Evolutionary conservation across 2,113 vertebrate species (phyloP).

Genomic region (Merops nubicus): DNA sequence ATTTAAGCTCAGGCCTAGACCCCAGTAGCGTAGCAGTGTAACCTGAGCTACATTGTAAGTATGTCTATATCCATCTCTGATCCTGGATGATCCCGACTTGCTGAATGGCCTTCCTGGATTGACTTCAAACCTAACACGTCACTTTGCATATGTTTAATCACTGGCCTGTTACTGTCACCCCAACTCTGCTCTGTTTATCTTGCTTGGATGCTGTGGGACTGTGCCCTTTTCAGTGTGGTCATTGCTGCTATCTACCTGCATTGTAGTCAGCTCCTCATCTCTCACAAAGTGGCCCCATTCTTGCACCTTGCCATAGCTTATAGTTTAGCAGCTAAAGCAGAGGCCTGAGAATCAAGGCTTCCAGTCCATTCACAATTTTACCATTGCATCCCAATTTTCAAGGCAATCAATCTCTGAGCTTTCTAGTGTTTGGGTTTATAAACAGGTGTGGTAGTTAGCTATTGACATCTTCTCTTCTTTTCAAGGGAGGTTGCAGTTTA

Average conservation of each 20-base stretch:
- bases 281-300: neutral
- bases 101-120: neutral
- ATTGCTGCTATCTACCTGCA: neutral
- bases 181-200: neutral
- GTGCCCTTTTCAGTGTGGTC: neutral
- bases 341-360: neutral
- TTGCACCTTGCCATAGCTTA: neutral
- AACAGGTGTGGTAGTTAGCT: neutral
- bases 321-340: neutral
- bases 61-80: neutral
- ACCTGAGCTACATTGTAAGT: neutral
- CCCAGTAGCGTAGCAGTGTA: too few relatives aligned
- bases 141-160: neutral
- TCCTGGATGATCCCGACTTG: neutral
- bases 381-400: neutral
- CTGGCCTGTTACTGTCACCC: neutral
- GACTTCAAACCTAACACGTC: neutral
- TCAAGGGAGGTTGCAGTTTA: neutral
- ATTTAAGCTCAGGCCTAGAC: neutral
- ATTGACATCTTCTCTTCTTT: neutral
- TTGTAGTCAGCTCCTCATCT: neutral
- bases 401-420: neutral
- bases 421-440: neutral
- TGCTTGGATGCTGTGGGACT: neutral
- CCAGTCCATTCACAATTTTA: neutral